These are phyloP conservation scores for Trichosurus vulpecula DNA, from an alignment of 2,797 vertebrate species.

Conservation along the genomic window DNA sequence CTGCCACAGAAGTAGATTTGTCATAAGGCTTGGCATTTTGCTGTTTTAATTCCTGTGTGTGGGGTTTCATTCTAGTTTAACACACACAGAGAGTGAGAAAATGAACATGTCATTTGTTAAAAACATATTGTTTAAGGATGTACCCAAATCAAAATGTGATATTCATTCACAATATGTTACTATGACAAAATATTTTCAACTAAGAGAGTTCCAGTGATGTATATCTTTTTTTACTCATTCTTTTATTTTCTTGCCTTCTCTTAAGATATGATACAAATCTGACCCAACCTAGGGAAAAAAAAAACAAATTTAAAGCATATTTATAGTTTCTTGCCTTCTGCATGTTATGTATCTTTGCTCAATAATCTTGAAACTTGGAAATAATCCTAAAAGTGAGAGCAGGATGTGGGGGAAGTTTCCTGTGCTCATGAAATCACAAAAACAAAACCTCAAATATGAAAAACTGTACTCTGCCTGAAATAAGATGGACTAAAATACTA, in stretches of 20 bases:
- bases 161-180: conserved; percentile 59
- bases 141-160: conserved; percentile 48
- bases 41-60: conserved; percentile 67
- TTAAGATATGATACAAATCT: conserved; percentile 19
- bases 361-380: conserved; percentile 58
- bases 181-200: conserved; percentile 70
- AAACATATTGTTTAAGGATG: conserved; percentile 60
- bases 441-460: conserved; percentile 66
- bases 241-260: conserved; percentile 50
- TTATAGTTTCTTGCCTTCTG: conserved; percentile 24
- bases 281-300: conserved; percentile 18
- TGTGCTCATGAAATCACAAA: conserved; percentile 57
- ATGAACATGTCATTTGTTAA: conserved; percentile 54
- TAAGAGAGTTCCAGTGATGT: not conserved
- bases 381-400: conserved; percentile 26
- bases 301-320: not conserved
- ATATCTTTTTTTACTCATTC: conserved; percentile 42
- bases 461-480: conserved; percentile 72
- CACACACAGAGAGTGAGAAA: conserved; percentile 51
- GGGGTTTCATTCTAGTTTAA: conserved; percentile 51
- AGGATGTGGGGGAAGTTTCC: conserved; percentile 24
- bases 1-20: conserved; percentile 68
- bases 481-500: conserved; percentile 30
- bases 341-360: not conserved
- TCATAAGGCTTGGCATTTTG: conserved; percentile 26